Evolutionary conservation across 2,113 vertebrate species (phyloP), one percentile per base, ranked within the genome.

Genomic region (cat (Felis catus)): DNA sequence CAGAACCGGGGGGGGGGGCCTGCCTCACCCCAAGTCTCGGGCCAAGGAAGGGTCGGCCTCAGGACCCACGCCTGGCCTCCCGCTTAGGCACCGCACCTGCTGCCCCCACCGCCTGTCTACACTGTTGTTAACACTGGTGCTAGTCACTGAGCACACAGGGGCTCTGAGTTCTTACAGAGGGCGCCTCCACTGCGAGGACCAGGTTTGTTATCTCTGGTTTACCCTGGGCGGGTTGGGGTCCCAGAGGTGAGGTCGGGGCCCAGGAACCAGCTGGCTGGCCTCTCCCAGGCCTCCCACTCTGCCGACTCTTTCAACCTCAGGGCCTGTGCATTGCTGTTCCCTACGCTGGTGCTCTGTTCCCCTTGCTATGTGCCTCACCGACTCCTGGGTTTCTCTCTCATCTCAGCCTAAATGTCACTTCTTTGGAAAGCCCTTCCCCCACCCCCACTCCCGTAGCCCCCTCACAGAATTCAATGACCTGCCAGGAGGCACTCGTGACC

Each of bases 81-180:
- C 74, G 1, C 74, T 12, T 45, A 31, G 7, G 0, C 5, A 5
- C 76, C 3, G 16, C 2, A 1, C 48, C 31, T 23, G 29, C 19
- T 0, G 10, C 19, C 78, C 48, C 53, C 48, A n/a, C 48, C 23
- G 33, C 31, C 41, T 1, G 18, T 53, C 76, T n/a, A 33, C 48
- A 51, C 76, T 55, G 78, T 21, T 6, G 33, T n/a, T 53, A 23
- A n/a, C 5, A 51, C 48, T 2, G 53, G 76, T 4, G 45, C 45
- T 14, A 1, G 7, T 18, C 31, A 19, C 19, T 0, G 9, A 79
- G 45, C 76, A 21, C 76, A 33, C 29, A 33, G 48, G 5, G 31
- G 78, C 36, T 6, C 51, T 55, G 51, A 13, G 29, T 13, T 36
- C 78, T 4, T 55, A 19, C 10, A 21, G 15, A 55, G 7, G 7